Conservation (phyloP, 2,797 vertebrate species). For the Lagorchestes hirsutus region DNA sequence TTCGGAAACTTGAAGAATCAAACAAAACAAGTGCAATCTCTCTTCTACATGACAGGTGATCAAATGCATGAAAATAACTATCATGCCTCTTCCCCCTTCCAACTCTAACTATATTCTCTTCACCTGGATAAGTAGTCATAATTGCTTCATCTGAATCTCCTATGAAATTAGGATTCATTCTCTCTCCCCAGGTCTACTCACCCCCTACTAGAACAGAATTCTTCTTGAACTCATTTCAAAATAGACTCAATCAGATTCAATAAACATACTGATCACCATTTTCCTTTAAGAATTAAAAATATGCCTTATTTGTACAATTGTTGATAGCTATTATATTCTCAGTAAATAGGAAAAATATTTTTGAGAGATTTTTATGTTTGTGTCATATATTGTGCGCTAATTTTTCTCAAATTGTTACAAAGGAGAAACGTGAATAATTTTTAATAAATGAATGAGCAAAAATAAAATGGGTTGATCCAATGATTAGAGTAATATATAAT, state of each 20-base stretch:
- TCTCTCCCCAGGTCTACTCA: too few species aligned
- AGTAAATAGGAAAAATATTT: background rate
- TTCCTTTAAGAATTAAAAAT: background rate
- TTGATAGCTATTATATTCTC: background rate
- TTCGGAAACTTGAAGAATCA: background rate
- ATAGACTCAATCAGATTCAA: too few species aligned
- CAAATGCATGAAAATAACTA: background rate
- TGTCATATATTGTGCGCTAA: background rate
- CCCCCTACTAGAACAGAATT: too few species aligned
- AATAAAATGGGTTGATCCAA: background rate
- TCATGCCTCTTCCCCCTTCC: background rate
- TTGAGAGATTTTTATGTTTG: background rate
- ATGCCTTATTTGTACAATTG: background rate
- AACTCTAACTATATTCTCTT: background rate
- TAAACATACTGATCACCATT: too few species aligned
- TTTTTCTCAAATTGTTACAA: background rate
- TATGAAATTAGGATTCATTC: background rate
- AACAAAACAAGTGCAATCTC: background rate
- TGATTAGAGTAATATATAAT: background rate
- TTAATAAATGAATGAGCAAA: background rate
- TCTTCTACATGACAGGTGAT: background rate
- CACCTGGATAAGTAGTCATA: background rate
- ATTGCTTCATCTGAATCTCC: background rate
- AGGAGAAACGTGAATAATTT: background rate
- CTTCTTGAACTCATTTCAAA: too few species aligned